Percentiles rank a stretch among this genome's conserved stretches.
phyloP scores from a whole-genome alignment of 2,797 vertebrate genomes.

The Malurus splendens region DNA sequence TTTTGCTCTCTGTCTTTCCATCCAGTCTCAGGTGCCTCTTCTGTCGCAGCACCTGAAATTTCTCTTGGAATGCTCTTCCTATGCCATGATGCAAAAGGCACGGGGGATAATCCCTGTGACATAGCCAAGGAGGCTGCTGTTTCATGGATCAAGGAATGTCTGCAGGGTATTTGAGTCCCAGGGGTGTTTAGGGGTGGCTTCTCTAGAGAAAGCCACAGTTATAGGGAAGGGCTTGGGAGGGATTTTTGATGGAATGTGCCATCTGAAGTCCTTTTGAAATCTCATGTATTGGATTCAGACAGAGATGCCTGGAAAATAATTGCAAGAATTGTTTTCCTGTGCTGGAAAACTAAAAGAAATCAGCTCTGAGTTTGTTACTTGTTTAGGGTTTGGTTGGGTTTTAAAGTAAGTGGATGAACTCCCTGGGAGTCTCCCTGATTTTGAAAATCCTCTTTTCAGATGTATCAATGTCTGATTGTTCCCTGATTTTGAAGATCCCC shows the following conservation, averaged over 20 bases:
- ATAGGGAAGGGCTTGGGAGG: background rate
- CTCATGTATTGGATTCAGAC: background rate
- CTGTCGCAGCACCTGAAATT: background rate
- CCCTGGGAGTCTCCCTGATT: background rate
- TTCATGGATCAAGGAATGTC: background rate
- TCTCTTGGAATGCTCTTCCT: background rate
- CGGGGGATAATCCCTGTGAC: background rate
- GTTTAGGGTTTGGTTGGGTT: background rate
- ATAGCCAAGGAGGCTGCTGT: background rate
- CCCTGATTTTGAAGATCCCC: background rate
- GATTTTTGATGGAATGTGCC: background rate
- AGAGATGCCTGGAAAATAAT: background rate
- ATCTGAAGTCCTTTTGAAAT: background rate
- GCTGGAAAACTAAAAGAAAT: background rate
- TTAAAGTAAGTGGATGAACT: background rate
- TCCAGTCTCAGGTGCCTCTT: background rate
- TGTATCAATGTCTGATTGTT: fast-evolving
- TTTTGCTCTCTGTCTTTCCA: background rate
- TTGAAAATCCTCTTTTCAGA: background rate
- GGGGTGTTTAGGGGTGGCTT: background rate
- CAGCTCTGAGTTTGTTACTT: background rate
- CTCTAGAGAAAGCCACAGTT: background rate
- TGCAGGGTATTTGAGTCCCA: background rate
- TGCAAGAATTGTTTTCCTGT: background rate
- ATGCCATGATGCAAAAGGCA: fast-evolving